These are phyloP conservation scores for Dasysyrphus albostriatus DNA, from an alignment of 2,888 invertebrate genomes.

Conservation along the genomic window DNA sequence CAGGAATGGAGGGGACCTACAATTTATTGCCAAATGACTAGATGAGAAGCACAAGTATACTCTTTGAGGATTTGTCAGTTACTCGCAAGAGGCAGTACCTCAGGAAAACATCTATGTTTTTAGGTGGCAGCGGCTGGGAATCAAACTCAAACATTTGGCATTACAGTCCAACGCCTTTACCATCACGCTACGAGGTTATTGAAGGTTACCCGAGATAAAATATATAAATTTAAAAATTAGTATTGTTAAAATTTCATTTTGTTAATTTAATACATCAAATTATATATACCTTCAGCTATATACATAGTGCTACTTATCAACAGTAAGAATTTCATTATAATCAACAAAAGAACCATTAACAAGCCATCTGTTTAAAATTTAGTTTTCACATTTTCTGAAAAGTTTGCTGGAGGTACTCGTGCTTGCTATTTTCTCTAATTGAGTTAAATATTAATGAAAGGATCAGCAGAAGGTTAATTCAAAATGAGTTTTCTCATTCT, in stretches of 20 bases:
- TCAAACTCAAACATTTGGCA: too few species aligned
- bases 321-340: conserved; percentile 1
- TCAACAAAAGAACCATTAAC: conserved; percentile 5
- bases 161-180: too few species aligned
- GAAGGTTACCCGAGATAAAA: too few species aligned
- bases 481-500: conserved; percentile 9
- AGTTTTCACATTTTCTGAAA: not conserved
- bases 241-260: not conserved
- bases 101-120: too few species aligned
- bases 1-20: too few species aligned
- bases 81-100: too few species aligned
- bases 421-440: conserved; percentile 19
- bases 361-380: conserved; percentile 1
- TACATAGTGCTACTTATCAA: not conserved
- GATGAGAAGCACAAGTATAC: too few species aligned
- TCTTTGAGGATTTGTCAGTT: too few species aligned
- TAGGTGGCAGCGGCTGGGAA: too few species aligned
- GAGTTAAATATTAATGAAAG: conserved; percentile 68
- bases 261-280: not conserved
- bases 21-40: too few species aligned
- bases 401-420: not conserved
- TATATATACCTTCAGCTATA: not conserved
- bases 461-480: conserved; percentile 56
- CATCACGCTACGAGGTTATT: too few species aligned
- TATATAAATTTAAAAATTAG: too few species aligned